Evolutionary conservation across 2,888 invertebrate species (phyloP).

Genomic region (Elysia crispata): DNA sequence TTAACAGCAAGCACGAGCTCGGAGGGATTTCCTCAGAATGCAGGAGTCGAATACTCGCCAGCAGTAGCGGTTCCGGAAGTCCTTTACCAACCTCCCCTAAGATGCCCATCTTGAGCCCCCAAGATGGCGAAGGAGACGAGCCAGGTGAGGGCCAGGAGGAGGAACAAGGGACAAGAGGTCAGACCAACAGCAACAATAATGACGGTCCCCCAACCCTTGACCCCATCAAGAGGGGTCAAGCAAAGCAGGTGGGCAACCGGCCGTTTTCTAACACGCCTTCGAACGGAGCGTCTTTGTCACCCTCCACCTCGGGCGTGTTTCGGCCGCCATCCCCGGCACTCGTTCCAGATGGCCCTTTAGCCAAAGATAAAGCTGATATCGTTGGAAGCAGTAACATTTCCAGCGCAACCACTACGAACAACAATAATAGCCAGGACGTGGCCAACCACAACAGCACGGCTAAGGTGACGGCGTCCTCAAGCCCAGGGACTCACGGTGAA

Average conservation of each 20-base stretch:
- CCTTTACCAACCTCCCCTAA: conserved; percentile 67
- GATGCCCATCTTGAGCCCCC: conserved; percentile 73
- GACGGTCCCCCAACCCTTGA: conserved; percentile 68
- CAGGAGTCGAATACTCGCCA: conserved; percentile 35
- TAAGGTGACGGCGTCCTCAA: neutral
- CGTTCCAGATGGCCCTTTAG: neutral
- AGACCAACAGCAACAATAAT: conserved; percentile 54
- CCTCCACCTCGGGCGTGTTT: conserved; percentile 27
- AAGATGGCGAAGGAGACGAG: conserved; percentile 59
- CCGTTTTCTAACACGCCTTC: neutral
- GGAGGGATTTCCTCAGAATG: conserved; percentile 44
- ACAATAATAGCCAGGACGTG: conserved; percentile 33
- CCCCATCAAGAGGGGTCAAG: conserved; percentile 47
- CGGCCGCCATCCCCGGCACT: conserved; percentile 32
- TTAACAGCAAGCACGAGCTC: conserved; percentile 38
- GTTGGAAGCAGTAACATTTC: neutral
- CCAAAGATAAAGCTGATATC: neutral
- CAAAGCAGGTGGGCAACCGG: conserved; percentile 21
- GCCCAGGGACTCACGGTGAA: conserved; percentile 3
- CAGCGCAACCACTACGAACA: conserved; percentile 43
- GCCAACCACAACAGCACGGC: conserved; percentile 27
- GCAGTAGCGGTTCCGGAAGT: conserved; percentile 42
- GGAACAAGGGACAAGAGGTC: conserved; percentile 46
- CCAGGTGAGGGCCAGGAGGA: conserved; percentile 46
- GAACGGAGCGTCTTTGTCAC: conserved; percentile 29